A percentile compares a stretch with the other conserved stretches of the same genome.
These are phyloP conservation scores for Australoheros facetus DNA, from an alignment of 2,797 vertebrate genomes.

Conservation along the genomic window DNA sequence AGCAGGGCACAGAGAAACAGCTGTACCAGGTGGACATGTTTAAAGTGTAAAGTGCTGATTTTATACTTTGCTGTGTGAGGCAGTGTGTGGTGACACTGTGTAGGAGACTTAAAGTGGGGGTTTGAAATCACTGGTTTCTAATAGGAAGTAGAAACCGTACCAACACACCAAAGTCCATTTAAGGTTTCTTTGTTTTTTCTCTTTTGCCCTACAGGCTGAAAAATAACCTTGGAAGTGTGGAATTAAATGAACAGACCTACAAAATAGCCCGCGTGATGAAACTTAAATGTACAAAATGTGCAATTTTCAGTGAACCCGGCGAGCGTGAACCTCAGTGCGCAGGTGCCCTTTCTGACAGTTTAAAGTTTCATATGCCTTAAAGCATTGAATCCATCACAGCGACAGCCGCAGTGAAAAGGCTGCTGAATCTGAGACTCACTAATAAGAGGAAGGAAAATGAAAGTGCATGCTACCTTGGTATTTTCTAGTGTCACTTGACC, in stretches of 20 bases:
- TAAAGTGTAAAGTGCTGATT: background rate
- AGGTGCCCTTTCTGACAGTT: background rate
- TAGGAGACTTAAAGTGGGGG: background rate
- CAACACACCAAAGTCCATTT: background rate
- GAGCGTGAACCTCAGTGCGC: rapidly evolving
- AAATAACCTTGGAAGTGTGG: background rate
- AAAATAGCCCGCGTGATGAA: background rate
- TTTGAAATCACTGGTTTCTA: background rate
- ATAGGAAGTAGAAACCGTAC: background rate
- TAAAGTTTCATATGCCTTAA: background rate
- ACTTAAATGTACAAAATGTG: background rate
- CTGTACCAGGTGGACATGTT: background rate
- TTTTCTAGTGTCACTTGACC: background rate
- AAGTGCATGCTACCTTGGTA: background rate
- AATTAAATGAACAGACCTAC: background rate
- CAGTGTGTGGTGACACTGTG: background rate
- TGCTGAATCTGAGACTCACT: background rate
- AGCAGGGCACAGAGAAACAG: background rate
- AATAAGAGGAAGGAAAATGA: background rate
- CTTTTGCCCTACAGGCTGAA: no score
- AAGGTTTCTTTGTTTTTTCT: background rate
- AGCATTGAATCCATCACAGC: background rate
- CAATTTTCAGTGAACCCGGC: background rate
- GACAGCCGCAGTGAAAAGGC: background rate
- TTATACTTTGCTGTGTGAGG: rapidly evolving